Conservation (phyloP, 2,888 invertebrate genomes). For the Callimorpha dominula region DNA sequence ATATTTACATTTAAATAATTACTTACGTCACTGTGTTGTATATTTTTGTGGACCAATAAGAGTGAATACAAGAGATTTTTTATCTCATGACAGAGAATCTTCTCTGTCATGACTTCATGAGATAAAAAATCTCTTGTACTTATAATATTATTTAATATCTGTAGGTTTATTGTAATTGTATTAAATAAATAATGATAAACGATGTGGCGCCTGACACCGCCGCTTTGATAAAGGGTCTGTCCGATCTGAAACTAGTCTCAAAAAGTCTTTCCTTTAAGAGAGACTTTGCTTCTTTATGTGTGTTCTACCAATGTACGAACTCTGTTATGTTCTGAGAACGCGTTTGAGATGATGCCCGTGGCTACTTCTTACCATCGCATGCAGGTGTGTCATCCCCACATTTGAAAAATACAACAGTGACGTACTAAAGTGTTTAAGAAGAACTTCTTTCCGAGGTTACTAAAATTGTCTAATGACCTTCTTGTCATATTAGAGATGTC, state of each 20-base stretch:
- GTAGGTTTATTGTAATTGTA: no score
- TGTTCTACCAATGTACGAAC: not conserved
- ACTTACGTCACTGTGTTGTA: conserved; percentile 18
- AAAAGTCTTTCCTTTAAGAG: not conserved
- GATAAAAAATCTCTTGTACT: no score
- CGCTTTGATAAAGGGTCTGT: not conserved
- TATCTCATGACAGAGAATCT: not conserved
- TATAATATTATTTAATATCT: no score
- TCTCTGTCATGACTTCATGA: no score
- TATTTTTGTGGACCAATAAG: conserved; percentile 4
- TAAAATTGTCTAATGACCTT: not conserved
- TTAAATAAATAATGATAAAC: no score
- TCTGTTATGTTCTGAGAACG: no score
- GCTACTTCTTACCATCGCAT: not conserved
- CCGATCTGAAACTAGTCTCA: no score
- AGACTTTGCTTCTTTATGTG: no score
- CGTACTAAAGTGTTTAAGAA: not conserved
- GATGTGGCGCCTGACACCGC: not conserved
- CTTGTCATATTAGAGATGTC: not conserved
- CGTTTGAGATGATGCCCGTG: no score
- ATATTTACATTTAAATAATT: conserved; percentile 40
- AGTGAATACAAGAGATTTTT: not conserved
- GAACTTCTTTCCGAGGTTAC: not conserved
- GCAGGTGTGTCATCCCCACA: not conserved
- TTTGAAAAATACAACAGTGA: not conserved